Evolutionary conservation across 2,888 invertebrate genomes (phyloP), one percentile per base, ranked within the genome.

Genomic region (Glaucopsyche alexis): DNA sequence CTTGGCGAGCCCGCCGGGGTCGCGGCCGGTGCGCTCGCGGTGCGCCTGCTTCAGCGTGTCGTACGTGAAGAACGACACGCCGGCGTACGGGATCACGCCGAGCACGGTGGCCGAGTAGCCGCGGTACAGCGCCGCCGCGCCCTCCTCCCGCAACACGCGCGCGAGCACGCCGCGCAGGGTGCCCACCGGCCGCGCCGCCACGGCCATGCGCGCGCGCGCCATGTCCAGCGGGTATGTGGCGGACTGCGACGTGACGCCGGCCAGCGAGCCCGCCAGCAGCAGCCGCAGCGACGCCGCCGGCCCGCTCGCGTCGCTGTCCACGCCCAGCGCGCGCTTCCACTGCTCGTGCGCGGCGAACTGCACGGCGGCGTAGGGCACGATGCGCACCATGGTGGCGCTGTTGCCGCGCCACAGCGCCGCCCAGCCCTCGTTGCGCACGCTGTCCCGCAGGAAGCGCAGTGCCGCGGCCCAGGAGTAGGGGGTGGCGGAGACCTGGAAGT

Each of bases 261-360:
- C 99, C 80, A 99, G 87, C 0, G 99, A 97, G 0, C 99, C 99
- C 50, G 99, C 98, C 69, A 98, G 76, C 84, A 98, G 96, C 80
- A 96, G 94, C 73, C 92, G 90, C 7, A 90, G 77, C 0, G 87
- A 89, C 71, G 85, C 78, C 75, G 85, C 78, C 83, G 84, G 82
- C 14, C 90, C 0, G 77, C 74, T 3, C 77, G 78, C 5, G 89
- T 87, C 79, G 94, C 29, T 90, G 91, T 97, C 96, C n/a, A 97
- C 95, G 11, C 93, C 89, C 1, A 99, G 91, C 69, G 96, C 86
- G 78, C 95, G 94, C 86, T 98, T 98, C 96, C 97, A 99, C 87
- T 99, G 99, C 90, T 99, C 99, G 90, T 99, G 99, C 55, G 99
- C 96, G 0, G 98, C 96, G 89, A 99, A 99, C 93, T 99, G 99